Percentiles rank a stretch among this genome's conserved stretches.
These are phyloP conservation scores for Sceloporus tristichus DNA, from an alignment of 2,113 vertebrate species.

Conservation along the genomic window DNA sequence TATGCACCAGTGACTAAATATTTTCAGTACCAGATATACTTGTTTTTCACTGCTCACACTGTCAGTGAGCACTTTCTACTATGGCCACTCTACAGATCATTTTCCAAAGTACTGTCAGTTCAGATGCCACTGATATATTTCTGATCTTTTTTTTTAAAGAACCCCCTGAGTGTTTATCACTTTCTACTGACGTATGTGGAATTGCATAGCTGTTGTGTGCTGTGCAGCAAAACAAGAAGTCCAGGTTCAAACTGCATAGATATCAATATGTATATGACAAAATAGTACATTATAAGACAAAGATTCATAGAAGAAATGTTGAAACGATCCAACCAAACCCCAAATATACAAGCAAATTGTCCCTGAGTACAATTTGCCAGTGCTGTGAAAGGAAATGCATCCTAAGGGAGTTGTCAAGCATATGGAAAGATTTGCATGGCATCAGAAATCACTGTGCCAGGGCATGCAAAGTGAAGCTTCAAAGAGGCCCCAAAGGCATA, in stretches of 20 bases:
- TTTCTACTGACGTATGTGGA: neutral
- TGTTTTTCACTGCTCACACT: neutral
- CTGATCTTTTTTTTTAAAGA: neutral
- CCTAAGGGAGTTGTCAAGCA: conserved; percentile 37
- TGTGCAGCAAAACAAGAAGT: neutral
- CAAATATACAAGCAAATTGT: conserved; percentile 2
- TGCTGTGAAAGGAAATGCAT: conserved; percentile 20
- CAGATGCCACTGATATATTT: neutral
- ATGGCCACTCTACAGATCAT: neutral
- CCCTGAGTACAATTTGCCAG: conserved; percentile 1
- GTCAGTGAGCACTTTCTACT: neutral
- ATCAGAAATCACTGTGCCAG: conserved; percentile 38
- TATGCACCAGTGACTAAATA: too few species aligned
- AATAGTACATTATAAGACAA: neutral
- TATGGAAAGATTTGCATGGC: conserved; percentile 45
- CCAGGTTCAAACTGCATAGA: neutral
- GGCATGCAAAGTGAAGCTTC: conserved; percentile 43
- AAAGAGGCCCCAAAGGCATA: conserved; percentile 32
- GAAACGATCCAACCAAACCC: neutral
- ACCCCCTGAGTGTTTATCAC: neutral
- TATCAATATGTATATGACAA: neutral
- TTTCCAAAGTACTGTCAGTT: neutral
- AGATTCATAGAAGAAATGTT: neutral
- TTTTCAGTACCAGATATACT: too few species aligned
- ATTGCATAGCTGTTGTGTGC: neutral